These are phyloP conservation scores for Metellina segmentata DNA, from an alignment of 2,888 invertebrate genomes.

Conservation along the genomic window DNA sequence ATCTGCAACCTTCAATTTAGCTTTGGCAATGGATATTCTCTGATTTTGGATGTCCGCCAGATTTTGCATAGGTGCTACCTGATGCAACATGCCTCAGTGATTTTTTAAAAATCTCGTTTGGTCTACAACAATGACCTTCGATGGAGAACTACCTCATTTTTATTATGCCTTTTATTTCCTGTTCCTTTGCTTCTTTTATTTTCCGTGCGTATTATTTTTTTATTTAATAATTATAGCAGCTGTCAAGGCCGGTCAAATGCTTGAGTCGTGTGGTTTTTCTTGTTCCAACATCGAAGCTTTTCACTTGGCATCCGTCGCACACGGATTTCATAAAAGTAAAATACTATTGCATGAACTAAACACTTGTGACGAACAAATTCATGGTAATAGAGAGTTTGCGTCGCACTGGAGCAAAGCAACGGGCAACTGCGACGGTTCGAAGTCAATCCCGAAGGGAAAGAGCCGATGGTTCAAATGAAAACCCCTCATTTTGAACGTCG, in stretches of 20 bases:
- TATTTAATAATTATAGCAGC: constrained; percentile 44
- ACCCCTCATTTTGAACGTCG: too few relatives aligned
- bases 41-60: constrained; percentile 50
- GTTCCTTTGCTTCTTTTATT: constrained; percentile 49
- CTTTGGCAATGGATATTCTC: constrained; percentile 37
- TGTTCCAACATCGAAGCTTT: background rate
- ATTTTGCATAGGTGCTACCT: constrained; percentile 35
- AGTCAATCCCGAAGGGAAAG: too few relatives aligned
- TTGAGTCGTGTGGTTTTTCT: constrained; percentile 3
- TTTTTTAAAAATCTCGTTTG: constrained; percentile 43
- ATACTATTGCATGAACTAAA: background rate
- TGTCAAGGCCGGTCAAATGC: constrained; percentile 68
- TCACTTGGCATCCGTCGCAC: background rate
- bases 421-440: too few relatives aligned
- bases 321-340: background rate
- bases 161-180: constrained; percentile 61
- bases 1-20: constrained; percentile 63
- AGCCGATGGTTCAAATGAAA: too few relatives aligned
- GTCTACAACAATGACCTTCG: constrained; percentile 11
- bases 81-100: constrained; percentile 23
- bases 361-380: too few relatives aligned
- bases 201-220: background rate
- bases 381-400: too few relatives aligned
- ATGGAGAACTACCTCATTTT: constrained; percentile 29
- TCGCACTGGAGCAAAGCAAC: too few relatives aligned